A percentile compares a stretch with the other conserved stretches of the same genome.
These are phyloP conservation scores for Mus musculus DNA, from an alignment of 2,113 vertebrate species.

Conservation along the genomic window GRCm39 chr9:21937501-21938000, in stretches of 20 bases:
- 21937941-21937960: slow-evolving; percentile 96
- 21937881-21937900: slow-evolving; percentile 97
- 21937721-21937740: neutral
- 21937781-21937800: neutral
- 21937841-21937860: slow-evolving; percentile 97
- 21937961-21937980: neutral
- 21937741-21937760: rapidly evolving
- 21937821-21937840: slow-evolving; percentile 98
- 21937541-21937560: slow-evolving; percentile 97
- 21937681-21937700: slow-evolving; percentile 94
- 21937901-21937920: slow-evolving; percentile 97
- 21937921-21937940: slow-evolving; percentile 96
- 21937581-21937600: slow-evolving; percentile 96
- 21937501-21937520: slow-evolving; percentile 93
- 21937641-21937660: slow-evolving; percentile 97
- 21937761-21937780: rapidly evolving
- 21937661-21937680: slow-evolving; percentile 98
- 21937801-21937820: slow-evolving; percentile 98
- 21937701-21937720: neutral
- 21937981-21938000: too few species aligned
- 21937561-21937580: slow-evolving; percentile 98
- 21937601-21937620: slow-evolving; percentile 97
- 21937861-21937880: slow-evolving; percentile 98
- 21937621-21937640: slow-evolving; percentile 97
- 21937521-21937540: slow-evolving; percentile 97